Conservation (phyloP, 2,797 vertebrate genomes). For the Botia kubotai region DNA sequence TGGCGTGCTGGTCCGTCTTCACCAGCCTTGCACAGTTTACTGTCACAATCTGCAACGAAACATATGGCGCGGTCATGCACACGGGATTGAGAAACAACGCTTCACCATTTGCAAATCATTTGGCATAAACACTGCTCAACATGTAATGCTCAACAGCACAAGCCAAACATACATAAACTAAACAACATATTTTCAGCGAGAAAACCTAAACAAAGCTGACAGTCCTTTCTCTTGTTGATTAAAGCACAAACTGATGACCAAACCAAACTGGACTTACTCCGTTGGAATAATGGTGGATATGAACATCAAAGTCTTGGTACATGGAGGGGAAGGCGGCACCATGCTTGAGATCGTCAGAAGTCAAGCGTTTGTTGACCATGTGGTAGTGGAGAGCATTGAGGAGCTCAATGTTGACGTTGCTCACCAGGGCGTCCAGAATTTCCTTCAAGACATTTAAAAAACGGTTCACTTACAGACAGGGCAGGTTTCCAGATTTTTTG, state of each 20-base stretch:
- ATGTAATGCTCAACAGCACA: conserved; percentile 28
- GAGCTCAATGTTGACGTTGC: conserved; percentile 97
- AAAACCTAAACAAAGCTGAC: conserved; percentile 44
- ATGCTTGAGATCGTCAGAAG: conserved; percentile 91
- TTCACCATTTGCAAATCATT: conserved; percentile 18
- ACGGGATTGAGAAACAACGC: background rate
- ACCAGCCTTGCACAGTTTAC: conserved; percentile 95
- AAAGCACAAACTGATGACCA: conserved; percentile 5
- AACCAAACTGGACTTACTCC: conserved; percentile 80
- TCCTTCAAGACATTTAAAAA: conserved; percentile 78
- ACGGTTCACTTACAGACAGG: background rate
- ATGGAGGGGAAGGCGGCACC: conserved; percentile 88
- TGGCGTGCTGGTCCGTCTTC: conserved; percentile 94
- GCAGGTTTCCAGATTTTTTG: too few species aligned
- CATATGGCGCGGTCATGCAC: background rate
- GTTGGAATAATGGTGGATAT: conserved; percentile 94
- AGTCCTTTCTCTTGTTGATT: conserved; percentile 14
- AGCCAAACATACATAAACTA: conserved; percentile 31
- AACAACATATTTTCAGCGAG: conserved; percentile 40
- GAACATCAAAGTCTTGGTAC: conserved; percentile 94
- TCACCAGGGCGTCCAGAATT: conserved; percentile 95
- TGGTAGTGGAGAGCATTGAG: conserved; percentile 97
- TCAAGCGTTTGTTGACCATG: conserved; percentile 90
- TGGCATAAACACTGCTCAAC: conserved; percentile 10
- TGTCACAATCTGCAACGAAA: conserved; percentile 85